Evolutionary conservation across 2,888 invertebrate genomes (phyloP).

Genomic region (Sabatieria punctata): DNA sequence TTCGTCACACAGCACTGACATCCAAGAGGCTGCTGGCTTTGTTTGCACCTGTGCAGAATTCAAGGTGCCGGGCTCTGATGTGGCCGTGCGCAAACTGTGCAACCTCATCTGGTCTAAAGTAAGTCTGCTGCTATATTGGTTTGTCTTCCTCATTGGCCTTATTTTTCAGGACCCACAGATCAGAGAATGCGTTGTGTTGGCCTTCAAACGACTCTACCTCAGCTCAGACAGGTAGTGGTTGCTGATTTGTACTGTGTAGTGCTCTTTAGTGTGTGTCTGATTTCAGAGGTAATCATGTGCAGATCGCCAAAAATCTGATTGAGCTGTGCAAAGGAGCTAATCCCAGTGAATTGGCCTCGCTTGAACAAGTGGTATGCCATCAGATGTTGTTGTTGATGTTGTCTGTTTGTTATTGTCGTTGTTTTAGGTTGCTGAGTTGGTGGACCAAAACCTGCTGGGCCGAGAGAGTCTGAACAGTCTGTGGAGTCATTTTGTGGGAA

Average conservation of each 20-base stretch:
- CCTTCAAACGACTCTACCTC: conserved; percentile 54
- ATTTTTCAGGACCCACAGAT: conserved; percentile 54
- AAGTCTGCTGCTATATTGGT: too few species aligned
- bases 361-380: conserved; percentile 41
- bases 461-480: conserved; percentile 45
- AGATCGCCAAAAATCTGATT: conserved; percentile 45
- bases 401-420: neutral
- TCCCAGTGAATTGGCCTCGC: conserved; percentile 44
- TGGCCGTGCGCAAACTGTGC: conserved; percentile 57
- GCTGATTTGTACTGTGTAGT: neutral
- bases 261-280: neutral
- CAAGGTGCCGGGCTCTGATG: conserved; percentile 33
- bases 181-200: conserved; percentile 53
- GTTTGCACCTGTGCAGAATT: conserved; percentile 47
- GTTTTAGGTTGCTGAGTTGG: conserved; percentile 43
- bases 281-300: conserved; percentile 17
- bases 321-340: conserved; percentile 42
- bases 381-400: neutral
- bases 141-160: too few species aligned
- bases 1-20: conserved; percentile 42
- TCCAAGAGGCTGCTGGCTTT: conserved; percentile 71
- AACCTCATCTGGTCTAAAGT: conserved; percentile 58
- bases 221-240: conserved; percentile 5
- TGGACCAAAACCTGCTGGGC: conserved; percentile 43
- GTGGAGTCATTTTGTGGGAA: conserved; percentile 60